These are phyloP conservation scores for Tuta absoluta DNA, from an alignment of 2,888 invertebrate species.

Conservation along the genomic window DNA sequence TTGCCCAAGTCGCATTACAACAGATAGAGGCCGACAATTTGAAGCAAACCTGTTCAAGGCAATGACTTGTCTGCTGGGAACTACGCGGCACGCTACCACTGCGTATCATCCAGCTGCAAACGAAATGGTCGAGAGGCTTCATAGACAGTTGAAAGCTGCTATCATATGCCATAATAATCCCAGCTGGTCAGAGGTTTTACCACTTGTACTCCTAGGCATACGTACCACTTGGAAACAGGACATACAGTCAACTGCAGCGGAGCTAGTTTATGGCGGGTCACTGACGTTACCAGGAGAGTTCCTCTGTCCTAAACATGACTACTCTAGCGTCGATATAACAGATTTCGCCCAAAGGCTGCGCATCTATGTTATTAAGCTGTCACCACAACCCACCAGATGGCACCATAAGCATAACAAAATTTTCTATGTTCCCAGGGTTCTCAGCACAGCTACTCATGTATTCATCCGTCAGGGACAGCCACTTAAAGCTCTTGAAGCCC, in stretches of 20 bases:
- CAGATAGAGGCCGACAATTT: constrained; percentile 55
- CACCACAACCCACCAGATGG: background rate
- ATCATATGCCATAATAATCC: constrained; percentile 28
- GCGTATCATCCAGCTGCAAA: constrained; percentile 20
- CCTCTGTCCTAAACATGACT: constrained; percentile 23
- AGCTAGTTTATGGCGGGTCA: constrained; percentile 40
- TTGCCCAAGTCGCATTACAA: constrained; percentile 44
- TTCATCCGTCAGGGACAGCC: background rate
- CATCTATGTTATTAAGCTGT: background rate
- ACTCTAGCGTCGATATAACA: constrained; percentile 13
- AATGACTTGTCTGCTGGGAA: background rate
- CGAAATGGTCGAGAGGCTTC: constrained; percentile 18
- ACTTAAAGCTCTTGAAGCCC: background rate
- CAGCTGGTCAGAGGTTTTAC: constrained; percentile 32
- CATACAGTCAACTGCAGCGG: constrained; percentile 37
- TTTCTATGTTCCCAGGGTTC: background rate
- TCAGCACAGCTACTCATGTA: background rate
- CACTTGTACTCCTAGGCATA: constrained; percentile 34
- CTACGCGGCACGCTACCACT: constrained; percentile 12
- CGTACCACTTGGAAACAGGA: constrained; percentile 38
- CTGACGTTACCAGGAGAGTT: constrained; percentile 42
- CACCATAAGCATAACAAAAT: background rate
- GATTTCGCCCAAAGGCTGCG: constrained; percentile 20
- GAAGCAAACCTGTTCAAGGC: constrained; percentile 12
- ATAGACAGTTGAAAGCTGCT: too few relatives aligned